phyloP scores from a whole-genome alignment of 2,113 vertebrate species.

The Sorex araneus region DNA sequence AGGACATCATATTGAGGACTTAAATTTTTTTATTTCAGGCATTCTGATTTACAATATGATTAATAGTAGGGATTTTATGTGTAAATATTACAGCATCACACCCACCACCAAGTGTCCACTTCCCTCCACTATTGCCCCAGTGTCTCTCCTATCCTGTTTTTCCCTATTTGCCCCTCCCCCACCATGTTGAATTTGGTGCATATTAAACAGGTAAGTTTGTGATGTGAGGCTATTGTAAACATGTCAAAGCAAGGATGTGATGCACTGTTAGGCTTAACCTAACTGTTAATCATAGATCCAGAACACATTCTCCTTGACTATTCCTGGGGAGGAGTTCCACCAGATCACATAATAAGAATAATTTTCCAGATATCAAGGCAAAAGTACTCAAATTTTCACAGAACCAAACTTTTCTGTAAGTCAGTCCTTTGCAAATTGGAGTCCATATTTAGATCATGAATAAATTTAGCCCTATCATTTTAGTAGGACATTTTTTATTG shows the following conservation, averaged over 20 bases:
- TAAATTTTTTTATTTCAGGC: no score
- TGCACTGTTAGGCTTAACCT: background rate
- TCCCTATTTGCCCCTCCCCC: no score
- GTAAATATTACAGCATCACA: no score
- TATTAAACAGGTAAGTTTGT: background rate
- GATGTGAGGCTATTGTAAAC: background rate
- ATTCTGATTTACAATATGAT: no score
- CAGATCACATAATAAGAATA: no score
- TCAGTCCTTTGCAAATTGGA: background rate
- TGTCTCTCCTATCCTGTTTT: no score
- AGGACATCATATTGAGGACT: no score
- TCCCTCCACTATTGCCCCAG: no score
- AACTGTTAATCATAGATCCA: background rate
- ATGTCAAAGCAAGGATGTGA: background rate
- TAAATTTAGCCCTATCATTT: background rate
- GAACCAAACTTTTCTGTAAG: conserved; percentile 11
- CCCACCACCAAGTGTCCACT: no score
- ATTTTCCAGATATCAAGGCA: background rate
- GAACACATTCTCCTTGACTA: background rate
- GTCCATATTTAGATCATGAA: background rate
- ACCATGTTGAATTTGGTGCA: no score
- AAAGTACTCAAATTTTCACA: background rate
- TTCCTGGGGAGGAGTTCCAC: background rate
- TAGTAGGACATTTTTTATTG: background rate
- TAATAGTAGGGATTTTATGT: no score